Evolutionary conservation across 2,797 vertebrate genomes (phyloP).

Genomic region (Cossypha niveicapilla): DNA sequence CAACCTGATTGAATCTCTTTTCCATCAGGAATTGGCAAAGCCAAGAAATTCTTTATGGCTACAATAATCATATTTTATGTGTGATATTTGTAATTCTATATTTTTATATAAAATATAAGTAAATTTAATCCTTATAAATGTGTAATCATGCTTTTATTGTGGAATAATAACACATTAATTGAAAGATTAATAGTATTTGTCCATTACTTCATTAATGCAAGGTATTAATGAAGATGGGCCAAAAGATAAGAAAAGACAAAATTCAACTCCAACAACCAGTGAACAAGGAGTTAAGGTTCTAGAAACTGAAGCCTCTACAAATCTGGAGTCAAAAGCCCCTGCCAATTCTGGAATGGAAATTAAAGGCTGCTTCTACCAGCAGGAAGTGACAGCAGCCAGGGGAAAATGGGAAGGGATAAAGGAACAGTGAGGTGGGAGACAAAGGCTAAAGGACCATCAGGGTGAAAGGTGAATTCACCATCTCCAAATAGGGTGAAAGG

Average conservation of each 20-base stretch:
- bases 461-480: not conserved
- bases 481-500: not conserved
- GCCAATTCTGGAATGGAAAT: not conserved
- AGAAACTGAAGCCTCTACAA: not conserved
- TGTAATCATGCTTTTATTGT: not conserved
- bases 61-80: not conserved
- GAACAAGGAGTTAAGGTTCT: not conserved
- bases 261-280: not conserved
- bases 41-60: not conserved
- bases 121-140: not conserved
- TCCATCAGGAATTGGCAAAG: not conserved
- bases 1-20: not conserved
- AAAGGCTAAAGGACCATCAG: not conserved
- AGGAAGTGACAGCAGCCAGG: not conserved
- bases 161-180: not conserved
- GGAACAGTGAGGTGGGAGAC: not conserved
- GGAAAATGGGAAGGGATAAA: not conserved
- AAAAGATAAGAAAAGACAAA: not conserved
- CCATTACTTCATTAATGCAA: not conserved
- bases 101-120: not conserved
- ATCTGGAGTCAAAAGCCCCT: not conserved
- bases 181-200: not conserved
- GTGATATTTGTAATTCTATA: not conserved
- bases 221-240: not conserved
- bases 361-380: not conserved